Conservation (phyloP, 2,888 invertebrate genomes). For the Leptarthrus brevirostris region DNA sequence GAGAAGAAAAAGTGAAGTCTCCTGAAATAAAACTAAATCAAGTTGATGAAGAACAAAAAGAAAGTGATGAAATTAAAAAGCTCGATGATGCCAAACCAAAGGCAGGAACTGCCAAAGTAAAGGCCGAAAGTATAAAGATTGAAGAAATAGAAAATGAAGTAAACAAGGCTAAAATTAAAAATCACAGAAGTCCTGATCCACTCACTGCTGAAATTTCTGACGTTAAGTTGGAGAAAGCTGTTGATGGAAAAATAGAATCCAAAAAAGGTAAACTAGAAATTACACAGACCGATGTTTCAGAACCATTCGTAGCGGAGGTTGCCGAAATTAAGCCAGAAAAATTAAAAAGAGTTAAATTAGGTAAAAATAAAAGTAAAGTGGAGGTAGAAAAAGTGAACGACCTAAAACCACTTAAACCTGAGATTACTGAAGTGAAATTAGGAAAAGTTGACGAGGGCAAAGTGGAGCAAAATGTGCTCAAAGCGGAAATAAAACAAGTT, state of each 20-base stretch:
- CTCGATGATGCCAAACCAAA: neutral
- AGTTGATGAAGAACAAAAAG: slow-evolving; percentile 19
- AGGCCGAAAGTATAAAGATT: too few species aligned
- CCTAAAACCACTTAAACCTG: neutral
- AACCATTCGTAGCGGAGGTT: too few species aligned
- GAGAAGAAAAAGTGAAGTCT: neutral
- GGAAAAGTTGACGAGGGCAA: slow-evolving; percentile 50
- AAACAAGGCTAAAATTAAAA: too few species aligned
- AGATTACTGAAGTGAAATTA: neutral
- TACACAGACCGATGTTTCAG: slow-evolving; percentile 39
- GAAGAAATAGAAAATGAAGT: too few species aligned
- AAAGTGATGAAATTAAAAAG: slow-evolving; percentile 44
- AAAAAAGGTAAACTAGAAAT: neutral
- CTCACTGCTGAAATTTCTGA: slow-evolving; percentile 27
- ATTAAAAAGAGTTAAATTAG: slow-evolving; percentile 18
- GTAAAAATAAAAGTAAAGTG: neutral
- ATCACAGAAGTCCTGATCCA: neutral
- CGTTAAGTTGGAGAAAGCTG: neutral
- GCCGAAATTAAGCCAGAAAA: slow-evolving; percentile 23
- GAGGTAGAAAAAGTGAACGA: slow-evolving; percentile 43
- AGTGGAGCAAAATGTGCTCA: neutral
- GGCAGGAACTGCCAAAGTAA: too few species aligned
- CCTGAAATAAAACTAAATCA: neutral
- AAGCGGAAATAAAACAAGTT: neutral
- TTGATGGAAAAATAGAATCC: neutral